phyloP scores from a whole-genome alignment of 2,797 vertebrate species.

The Halcyon badia region DNA sequence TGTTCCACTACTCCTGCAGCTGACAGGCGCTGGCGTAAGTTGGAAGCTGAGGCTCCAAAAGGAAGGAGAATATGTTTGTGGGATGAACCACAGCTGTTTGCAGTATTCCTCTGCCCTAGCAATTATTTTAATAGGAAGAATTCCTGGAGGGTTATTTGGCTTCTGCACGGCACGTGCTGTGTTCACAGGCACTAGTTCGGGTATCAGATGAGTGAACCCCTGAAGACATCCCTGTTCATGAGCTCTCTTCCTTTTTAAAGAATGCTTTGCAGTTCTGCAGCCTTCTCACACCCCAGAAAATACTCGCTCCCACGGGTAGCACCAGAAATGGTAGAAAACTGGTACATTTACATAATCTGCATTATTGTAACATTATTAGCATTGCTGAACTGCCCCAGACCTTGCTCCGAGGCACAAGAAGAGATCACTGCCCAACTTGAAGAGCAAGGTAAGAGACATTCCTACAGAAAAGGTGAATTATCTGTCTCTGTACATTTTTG shows the following conservation, averaged over 20 bases:
- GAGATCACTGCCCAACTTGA: rapidly evolving
- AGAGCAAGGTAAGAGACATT: neutral
- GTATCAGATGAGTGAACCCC: neutral
- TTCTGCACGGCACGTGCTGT: rapidly evolving
- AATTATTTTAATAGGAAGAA: constrained; percentile 55
- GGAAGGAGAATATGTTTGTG: constrained; percentile 40
- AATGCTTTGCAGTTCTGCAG: neutral
- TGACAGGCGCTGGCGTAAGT: constrained; percentile 51
- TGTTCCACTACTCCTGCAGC: constrained; percentile 25
- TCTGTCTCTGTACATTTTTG: rapidly evolving
- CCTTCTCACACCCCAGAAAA: neutral
- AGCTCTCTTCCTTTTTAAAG: no score
- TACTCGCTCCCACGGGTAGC: neutral
- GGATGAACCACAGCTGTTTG: constrained; percentile 60
- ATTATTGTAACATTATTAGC: neutral
- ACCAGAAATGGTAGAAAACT: neutral
- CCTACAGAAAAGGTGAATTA: neutral
- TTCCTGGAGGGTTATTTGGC: constrained; percentile 55
- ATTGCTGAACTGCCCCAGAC: neutral
- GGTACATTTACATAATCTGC: neutral
- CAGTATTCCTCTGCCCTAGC: constrained; percentile 50
- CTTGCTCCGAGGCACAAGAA: rapidly evolving
- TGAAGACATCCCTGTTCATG: neutral
- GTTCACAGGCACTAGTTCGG: neutral
- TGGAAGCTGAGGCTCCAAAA: constrained; percentile 32